Percentiles rank a stretch among this genome's conserved stretches.
Evolutionary conservation across 2,113 vertebrate genomes (phyloP).

Genomic region (Anoura caudifer): DNA sequence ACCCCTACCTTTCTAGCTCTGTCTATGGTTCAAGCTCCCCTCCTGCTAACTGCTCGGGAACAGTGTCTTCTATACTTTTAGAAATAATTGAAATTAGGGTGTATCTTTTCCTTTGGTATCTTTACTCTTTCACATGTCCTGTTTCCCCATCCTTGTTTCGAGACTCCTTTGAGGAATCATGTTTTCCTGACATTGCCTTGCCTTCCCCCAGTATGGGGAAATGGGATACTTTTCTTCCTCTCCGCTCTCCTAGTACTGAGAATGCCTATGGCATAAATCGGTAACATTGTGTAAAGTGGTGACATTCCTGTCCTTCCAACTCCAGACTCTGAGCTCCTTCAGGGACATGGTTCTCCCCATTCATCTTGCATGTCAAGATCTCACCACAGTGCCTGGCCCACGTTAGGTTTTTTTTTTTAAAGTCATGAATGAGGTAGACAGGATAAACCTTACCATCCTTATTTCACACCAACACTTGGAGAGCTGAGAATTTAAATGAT

Average conservation of each 20-base stretch:
- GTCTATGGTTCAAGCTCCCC: background rate
- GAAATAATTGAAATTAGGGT: background rate
- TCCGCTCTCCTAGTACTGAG: background rate
- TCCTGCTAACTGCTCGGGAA: background rate
- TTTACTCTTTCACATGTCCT: background rate
- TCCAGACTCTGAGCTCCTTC: background rate
- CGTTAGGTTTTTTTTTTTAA: background rate
- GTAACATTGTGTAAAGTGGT: background rate
- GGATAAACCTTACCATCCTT: background rate
- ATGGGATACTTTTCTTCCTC: background rate
- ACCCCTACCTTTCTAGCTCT: background rate
- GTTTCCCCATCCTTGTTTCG: background rate
- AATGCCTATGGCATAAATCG: background rate
- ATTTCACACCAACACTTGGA: background rate
- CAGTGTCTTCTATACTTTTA: background rate
- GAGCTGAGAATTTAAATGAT: background rate
- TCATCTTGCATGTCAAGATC: background rate
- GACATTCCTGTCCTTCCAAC: background rate
- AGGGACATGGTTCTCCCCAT: background rate
- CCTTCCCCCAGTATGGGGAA: background rate
- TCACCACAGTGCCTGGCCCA: background rate
- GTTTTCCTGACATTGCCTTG: background rate
- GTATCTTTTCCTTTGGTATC: background rate
- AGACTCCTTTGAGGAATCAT: background rate
- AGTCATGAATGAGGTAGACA: background rate